Evolutionary conservation across 2,888 invertebrate species (phyloP), one percentile per base, ranked within the genome.

Genomic region (Spodoptera picta): DNA sequence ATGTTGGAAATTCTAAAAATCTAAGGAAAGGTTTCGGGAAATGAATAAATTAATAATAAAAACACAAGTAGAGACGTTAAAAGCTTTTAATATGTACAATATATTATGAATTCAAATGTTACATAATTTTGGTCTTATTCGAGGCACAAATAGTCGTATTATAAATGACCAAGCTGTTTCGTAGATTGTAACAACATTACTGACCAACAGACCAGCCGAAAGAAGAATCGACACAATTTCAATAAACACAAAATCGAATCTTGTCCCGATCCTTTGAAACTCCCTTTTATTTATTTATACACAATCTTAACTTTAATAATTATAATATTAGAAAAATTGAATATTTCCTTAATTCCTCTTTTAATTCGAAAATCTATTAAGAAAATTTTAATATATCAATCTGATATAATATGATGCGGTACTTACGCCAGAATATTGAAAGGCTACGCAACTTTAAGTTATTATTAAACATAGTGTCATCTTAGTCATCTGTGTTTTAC

Each of bases 1-100:
- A 19, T 19, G 19, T 19, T 19, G 2, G 2, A 2, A 19, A 27
- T 27, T 4, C 27, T 27, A 27, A 3, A 27, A 27, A 27, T 4
- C 3, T 4, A 5, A 27, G 27, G 27, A 27, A 27, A 27, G 27
- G 27, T 36, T 36, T 36, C 6, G 1, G 36, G 36, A 36, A 24
- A 31, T 49, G 11, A 41, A 48, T 24, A 19, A 19, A 19, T 19
- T 19, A 2, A 19, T 19, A 19, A 19, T 19, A 41, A 56, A 54
- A 71, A 43, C 12, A 49, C 27, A 27, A 24, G 0, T 27, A 27
- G 53, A 19, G 74, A 73, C 72, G 70, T 65, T 73, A 74, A 73
- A 73, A 73, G 72, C 72, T 65, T 70, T 73, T 77, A 59, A 69
- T 77, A 70, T 78, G 60, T 77, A 75, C 69, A 72, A 63, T 77